These are phyloP conservation scores for Setipinna tenuifilis DNA, from an alignment of 2,797 vertebrate genomes.

Conservation along the genomic window DNA sequence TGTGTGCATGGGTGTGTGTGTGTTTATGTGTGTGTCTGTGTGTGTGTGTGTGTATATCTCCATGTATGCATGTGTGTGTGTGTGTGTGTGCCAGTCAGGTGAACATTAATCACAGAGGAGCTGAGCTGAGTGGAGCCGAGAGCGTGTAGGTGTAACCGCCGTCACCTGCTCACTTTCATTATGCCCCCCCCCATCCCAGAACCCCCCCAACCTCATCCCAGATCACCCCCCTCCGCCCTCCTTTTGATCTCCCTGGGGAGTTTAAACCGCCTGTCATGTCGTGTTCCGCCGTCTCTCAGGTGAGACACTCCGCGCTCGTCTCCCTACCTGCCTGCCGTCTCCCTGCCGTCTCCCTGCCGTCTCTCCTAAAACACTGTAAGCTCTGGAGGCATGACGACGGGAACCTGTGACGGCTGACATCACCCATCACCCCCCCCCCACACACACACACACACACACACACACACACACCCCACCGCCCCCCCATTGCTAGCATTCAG, in stretches of 20 bases:
- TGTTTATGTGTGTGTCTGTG: no score
- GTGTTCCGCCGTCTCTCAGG: constrained; percentile 57
- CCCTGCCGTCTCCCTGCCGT: no score
- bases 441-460: no score
- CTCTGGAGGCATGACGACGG: constrained; percentile 45
- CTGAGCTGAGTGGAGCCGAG: constrained; percentile 53
- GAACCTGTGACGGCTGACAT: background rate
- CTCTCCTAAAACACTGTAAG: constrained; percentile 38
- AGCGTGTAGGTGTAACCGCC: constrained; percentile 46
- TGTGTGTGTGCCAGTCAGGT: no score
- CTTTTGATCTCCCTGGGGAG: constrained; percentile 56
- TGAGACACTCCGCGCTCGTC: constrained; percentile 40
- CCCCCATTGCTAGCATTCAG: background rate
- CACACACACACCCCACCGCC: no score
- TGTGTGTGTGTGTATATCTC: no score
- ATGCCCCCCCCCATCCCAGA: constrained; percentile 51
- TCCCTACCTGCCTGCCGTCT: constrained; percentile 18
- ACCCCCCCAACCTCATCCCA: constrained; percentile 49
- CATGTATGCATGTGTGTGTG: no score
- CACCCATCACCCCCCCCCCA: constrained; percentile 10
- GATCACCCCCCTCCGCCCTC: constrained; percentile 41
- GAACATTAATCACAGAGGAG: constrained; percentile 63
- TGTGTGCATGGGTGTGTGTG: no score
- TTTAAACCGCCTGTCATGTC: constrained; percentile 61
- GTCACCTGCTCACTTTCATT: constrained; percentile 60